Evolutionary conservation across 2,888 invertebrate genomes (phyloP), one percentile per base, ranked within the genome.

Genomic region (Hirtodrosophila duncani): DNA sequence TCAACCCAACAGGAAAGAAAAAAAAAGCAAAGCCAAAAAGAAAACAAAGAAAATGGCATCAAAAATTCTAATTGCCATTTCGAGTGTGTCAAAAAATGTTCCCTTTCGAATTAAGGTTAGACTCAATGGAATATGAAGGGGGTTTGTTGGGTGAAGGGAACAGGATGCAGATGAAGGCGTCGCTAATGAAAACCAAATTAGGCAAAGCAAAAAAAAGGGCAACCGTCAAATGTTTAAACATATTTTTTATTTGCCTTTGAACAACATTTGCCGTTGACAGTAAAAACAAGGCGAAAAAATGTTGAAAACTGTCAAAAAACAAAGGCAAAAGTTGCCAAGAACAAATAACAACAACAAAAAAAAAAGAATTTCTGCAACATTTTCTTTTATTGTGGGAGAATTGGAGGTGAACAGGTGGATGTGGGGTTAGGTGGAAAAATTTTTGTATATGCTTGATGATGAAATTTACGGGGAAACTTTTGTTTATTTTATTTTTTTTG

Each of bases 31-130:
- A 27, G 49, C 39, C 44, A 45, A 52, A 38, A 36, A 21, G 26
- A 44, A 64, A 58, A 33, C 18, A 45, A 41, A 46, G 42, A 64
- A 60, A 56, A 69, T 79, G 77, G 79, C 79, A 30, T 75, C 77
- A 74, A 78, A 77, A 75, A 64, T 57, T 70, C 63, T 77, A 80
- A 78, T 78, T 80, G 78, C 78, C 78, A 80, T 80, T 80, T 68
- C n/a, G 62, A 66, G 66, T 68, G 65, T 75, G 44, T 39, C 23
- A 24, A 59, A 61, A 68, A 69, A 62, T 56, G 0, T 29, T 39
- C 18, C n/a, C 8, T 29, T 37, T 34, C 13, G 26, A 30, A 31
- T 20, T 16, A 8, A 13, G 6, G 6, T 21, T 14, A 18, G 7
- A 30, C 14, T 30, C 29, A 27, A 33, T 33, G 17, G 17, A 51